Evolutionary conservation across 2,888 invertebrate genomes (phyloP), one percentile per base, ranked within the genome.

Genomic region (Merodon equestris): DNA sequence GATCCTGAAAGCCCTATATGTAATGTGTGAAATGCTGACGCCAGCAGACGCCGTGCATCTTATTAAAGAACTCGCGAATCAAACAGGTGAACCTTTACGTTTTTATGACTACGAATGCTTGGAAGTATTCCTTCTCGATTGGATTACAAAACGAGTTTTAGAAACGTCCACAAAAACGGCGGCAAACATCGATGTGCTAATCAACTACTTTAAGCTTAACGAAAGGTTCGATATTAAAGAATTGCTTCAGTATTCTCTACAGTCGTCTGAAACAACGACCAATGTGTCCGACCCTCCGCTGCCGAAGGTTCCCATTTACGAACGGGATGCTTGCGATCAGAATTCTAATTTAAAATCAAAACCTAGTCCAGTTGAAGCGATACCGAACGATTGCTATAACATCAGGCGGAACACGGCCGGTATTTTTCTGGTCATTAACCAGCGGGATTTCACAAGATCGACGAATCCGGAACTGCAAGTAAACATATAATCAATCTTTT

Each of bases 1-100:
- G 10, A 67, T 89, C 13, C 84, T 90, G 3, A 91, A 91, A 84
- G 86, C 86, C 0, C 82, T 91, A 1, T 91, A 90, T 83, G 63
- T 82, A 1, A 83, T 91, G 13, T 89, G 90, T 71, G 91, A 91
- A 72, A 84, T 87, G 56, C 83, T 91, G 56, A 84, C 85, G 0
- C 72, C 82, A 0, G 81, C 81, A 0, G 85, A 89, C 79, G 85
- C 87, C 0, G 83, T 84, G 0, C 72, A 82, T 3, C 73, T 87
- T 1, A 83, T 87, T 0, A 44, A 85, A 4, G 76, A 81, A 0
- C 72, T 82, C 60, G 72, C 83, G 38, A 72, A 79, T 17, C 63
- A 81, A 1, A 27, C 67, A 1, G 67, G 70, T 0, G 85, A 86
- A 14, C 82, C 84, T 3, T 51, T 87, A 17, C 85, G 85, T 3